These are phyloP conservation scores for Microctenopoma lineatum DNA, from an alignment of 2,797 vertebrate genomes.

Conservation along the genomic window DNA sequence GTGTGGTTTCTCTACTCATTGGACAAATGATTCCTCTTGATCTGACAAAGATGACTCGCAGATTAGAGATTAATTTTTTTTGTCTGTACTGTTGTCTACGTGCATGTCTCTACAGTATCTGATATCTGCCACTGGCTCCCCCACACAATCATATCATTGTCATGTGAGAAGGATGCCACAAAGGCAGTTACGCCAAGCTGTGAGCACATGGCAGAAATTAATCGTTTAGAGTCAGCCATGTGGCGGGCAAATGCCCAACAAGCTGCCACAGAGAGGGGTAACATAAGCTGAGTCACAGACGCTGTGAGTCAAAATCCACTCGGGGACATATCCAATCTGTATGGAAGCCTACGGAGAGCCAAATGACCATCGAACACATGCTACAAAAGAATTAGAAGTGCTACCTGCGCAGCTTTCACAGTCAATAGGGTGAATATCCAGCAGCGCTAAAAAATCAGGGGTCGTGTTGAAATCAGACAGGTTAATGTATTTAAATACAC, in stretches of 20 bases:
- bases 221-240: constrained; percentile 45
- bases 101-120: constrained; percentile 12
- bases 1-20: constrained; percentile 12
- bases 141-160: constrained; percentile 30
- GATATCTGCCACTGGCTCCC: constrained; percentile 16
- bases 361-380: constrained; percentile 40
- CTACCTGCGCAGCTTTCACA: constrained; percentile 35
- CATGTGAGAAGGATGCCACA: constrained; percentile 43
- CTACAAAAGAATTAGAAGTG: constrained; percentile 17
- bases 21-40: constrained; percentile 50
- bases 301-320: constrained; percentile 42
- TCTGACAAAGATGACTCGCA: constrained; percentile 38
- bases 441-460: constrained; percentile 21
- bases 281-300: constrained; percentile 50
- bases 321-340: constrained; percentile 25
- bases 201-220: constrained; percentile 48
- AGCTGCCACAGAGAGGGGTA: constrained; percentile 38
- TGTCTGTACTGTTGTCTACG: constrained; percentile 14
- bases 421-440: constrained; percentile 28
- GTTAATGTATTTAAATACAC: constrained; percentile 42
- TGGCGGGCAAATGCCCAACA: constrained; percentile 41
- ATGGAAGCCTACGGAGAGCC: constrained; percentile 18
- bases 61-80: constrained; percentile 16
- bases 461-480: constrained; percentile 34
- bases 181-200: constrained; percentile 42